Conservation (phyloP, 1,140 invertebrate species). For the Drosophila nikananu region DNA sequence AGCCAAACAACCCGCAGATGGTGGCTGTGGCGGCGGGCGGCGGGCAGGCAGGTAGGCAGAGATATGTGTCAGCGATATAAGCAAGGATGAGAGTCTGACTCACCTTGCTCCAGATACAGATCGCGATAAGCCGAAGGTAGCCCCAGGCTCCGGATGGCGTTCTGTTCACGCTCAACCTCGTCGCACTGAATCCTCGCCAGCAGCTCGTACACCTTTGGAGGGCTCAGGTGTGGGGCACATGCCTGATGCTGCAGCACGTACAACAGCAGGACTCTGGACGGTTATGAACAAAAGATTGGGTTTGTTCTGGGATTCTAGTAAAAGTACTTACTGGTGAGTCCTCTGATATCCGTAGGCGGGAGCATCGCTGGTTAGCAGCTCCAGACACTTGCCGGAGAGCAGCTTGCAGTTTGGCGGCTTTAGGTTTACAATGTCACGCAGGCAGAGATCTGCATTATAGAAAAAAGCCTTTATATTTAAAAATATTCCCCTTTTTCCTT, state of each 20-base stretch:
- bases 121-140: slow-evolving; percentile 64
- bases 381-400: slow-evolving; percentile 38
- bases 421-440: slow-evolving; percentile 56
- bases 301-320: too few relatives aligned
- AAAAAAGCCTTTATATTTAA: background rate
- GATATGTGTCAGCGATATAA: slow-evolving; percentile 10
- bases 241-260: slow-evolving; percentile 74
- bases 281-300: background rate
- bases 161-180: slow-evolving; percentile 70
- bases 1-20: slow-evolving; percentile 75
- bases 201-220: slow-evolving; percentile 58
- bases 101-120: slow-evolving; percentile 78
- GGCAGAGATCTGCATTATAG: slow-evolving; percentile 48
- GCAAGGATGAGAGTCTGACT: slow-evolving; percentile 28
- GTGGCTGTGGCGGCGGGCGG: slow-evolving; percentile 47
- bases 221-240: slow-evolving; percentile 62
- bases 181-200: slow-evolving; percentile 64
- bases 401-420: slow-evolving; percentile 41
- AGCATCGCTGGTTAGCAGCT: slow-evolving; percentile 55
- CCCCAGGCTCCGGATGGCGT: slow-evolving; percentile 68
- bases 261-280: slow-evolving; percentile 65
- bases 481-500: background rate
- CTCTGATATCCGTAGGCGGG: slow-evolving; percentile 73
- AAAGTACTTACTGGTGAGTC: slow-evolving; percentile 72
- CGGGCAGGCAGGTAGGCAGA: background rate